Base-by-base conservation (phyloP, 2,113 vertebrate genomes). In the Mormyrus iriodes region DNA sequence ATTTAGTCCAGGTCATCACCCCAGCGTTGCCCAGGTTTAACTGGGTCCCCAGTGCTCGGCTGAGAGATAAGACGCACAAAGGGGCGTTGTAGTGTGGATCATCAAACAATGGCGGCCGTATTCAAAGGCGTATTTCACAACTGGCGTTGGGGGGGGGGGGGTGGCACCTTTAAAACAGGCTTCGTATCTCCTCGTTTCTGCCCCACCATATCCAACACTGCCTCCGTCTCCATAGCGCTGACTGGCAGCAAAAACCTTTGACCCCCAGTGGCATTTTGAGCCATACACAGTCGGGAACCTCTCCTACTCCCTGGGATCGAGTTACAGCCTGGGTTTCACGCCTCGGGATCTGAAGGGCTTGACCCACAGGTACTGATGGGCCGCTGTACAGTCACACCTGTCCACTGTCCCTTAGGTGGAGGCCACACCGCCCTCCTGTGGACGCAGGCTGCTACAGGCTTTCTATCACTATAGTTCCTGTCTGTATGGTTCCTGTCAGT, bases 51-150 rank as follows among this genome's bases (percentile, higher is more conserved):
- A 6, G 85, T 53, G 88, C 48, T 44, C 88, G 27, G 49, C 35
- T 51, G 49, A 46, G 49, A 58, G 86, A 88, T 83, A 88, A 90
- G 69, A n/a, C 19, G 15, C 87, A 90, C 89, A 90, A 86, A 89
- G 73, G 46, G 53, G 3, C 7, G 24, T 82, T 90, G 86, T 90
- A 46, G 24, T 46, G 52, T 51, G 82, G 39, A 42, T 58, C 52
- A 5, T 9, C 69, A 82, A 24, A 87, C 69, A 87, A 87, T 61
- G 79, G 85, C 46, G n/a, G 61, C 65, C 85, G 53, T 84, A 69
- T 82, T 88, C 89, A 90, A 53, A 55, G 48, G 4, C 53, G 52
- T 35, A n/a, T 89, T 86, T 58, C 42, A 53, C 1, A 17, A 53
- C 12, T 17, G 85, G n/a, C 13, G 27, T 17, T 86, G 85, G 46